Evolutionary conservation across 92 coral and sea anemone genomes (phyloP).

Genomic region (Desmophyllum pertusum): DNA sequence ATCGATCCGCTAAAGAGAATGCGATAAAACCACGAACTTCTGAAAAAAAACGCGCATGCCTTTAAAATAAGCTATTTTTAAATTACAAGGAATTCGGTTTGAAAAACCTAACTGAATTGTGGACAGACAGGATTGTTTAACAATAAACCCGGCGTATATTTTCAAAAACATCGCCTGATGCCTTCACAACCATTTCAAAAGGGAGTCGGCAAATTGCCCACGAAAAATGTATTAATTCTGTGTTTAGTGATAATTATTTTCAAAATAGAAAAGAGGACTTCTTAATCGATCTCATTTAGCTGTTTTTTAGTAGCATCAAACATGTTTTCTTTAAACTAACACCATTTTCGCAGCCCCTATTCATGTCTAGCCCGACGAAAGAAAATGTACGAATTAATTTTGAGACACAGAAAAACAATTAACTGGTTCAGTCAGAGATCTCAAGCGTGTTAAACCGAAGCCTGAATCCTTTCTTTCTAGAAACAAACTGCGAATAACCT

Average conservation of each 20-base stretch:
- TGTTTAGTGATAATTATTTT: conserved; percentile 2
- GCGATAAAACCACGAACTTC: too few species aligned
- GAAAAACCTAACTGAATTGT: too few species aligned
- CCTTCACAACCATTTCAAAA: not conserved
- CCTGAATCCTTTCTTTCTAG: not conserved
- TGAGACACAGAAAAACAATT: not conserved
- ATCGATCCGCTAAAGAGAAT: not conserved
- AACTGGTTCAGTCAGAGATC: not conserved
- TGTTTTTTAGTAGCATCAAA: not conserved
- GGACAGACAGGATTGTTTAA: too few species aligned
- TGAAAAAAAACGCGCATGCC: not conserved
- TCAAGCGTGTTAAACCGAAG: not conserved
- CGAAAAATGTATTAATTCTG: not conserved
- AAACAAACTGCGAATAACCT: not conserved
- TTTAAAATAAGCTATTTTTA: too few species aligned
- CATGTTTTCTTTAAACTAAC: not conserved
- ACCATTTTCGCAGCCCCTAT: not conserved
- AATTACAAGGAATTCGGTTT: too few species aligned
- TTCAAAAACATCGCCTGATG: too few species aligned
- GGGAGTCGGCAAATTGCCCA: conserved; percentile 36
- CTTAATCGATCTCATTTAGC: not conserved
- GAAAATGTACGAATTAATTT: not conserved
- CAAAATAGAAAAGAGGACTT: not conserved
- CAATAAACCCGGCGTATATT: not conserved
- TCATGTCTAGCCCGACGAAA: not conserved